Base-by-base conservation (phyloP, 2,113 vertebrate species). In the Chaetodon trifascialis region DNA sequence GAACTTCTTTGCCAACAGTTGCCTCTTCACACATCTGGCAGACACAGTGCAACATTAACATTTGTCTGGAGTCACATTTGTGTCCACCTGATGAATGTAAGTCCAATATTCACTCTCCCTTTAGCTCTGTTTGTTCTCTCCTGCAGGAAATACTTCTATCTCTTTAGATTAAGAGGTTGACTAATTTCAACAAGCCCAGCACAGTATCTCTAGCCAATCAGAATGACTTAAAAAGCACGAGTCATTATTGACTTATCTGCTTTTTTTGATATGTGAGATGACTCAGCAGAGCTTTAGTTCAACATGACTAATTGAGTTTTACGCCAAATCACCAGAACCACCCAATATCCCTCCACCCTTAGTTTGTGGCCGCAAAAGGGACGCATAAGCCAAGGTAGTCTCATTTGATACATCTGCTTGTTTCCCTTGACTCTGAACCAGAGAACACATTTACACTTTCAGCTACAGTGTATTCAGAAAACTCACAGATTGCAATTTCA, bases 351-450 rank as follows among this genome's bases (percentile, higher is more conserved):
- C 47, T 55, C 38, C 42, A 16, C 47, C 11, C 16, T 70, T 42
- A 23, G 10, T 60, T 16, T 54, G 30, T 2, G n/a, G 51, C 44
- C 19, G 60, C 63, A 64, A 69, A 68, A 34, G 36, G 69, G 34
- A 69, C 8, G n/a, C 59, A 34, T 23, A 47, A 74, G 25, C 52
- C 25, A 0, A 19, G 42, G 34, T 36, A 34, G 36, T 58, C 36
- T 80, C 19, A 71, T 66, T 54, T 51, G 52, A 79, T 65, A 42
- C 49, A 17, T 54, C 40, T 46, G 54, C 46, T 71, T 62, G 30
- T 77, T 70, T 74, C 34, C 21, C 8, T 76, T 82, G 59, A 79
- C 66, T 76, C 62, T 23, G 30, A 30, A 74, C 59, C 73, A 68
- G 60, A 60, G 34, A 74, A 44, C 68, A 74, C 51, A 55, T 66